These are phyloP conservation scores for Botia kubotai DNA, from an alignment of 2,797 vertebrate species.

Conservation along the genomic window DNA sequence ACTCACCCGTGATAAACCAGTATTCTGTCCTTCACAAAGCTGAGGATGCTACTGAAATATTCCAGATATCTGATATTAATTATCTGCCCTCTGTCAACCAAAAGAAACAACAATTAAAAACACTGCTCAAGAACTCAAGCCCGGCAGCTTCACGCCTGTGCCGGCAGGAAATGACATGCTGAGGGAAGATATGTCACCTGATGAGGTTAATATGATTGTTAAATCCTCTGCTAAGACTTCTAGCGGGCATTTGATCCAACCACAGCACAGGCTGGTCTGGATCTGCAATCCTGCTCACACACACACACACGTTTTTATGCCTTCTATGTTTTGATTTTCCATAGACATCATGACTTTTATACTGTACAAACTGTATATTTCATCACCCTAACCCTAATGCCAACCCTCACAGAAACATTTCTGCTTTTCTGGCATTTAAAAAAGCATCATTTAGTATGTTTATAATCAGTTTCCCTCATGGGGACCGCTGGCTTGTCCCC, in stretches of 20 bases:
- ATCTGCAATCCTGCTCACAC: slow-evolving; percentile 86
- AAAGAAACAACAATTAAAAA: background rate
- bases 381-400: too few species aligned
- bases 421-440: too few species aligned
- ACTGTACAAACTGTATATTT: too few species aligned
- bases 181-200: slow-evolving; percentile 78
- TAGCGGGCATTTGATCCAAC: slow-evolving; percentile 96
- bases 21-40: slow-evolving; percentile 97
- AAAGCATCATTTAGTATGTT: too few species aligned
- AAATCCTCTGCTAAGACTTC: slow-evolving; percentile 93
- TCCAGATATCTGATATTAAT: slow-evolving; percentile 96
- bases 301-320: too few species aligned
- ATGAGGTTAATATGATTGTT: slow-evolving; percentile 99
- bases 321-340: too few species aligned
- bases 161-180: background rate
- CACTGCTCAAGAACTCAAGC: background rate
- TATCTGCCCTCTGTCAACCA: slow-evolving; percentile 87
- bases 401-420: too few species aligned
- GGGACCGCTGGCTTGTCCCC: too few species aligned
- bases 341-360: too few species aligned
- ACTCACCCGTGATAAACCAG: slow-evolving; percentile 93
- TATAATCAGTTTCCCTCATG: too few species aligned
- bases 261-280: slow-evolving; percentile 97
- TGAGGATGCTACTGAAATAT: slow-evolving; percentile 96
- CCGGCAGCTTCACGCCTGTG: background rate